Evolutionary conservation across 2,888 invertebrate genomes (phyloP), one percentile per base, ranked within the genome.

Genomic region (Drosophila putrida): DNA sequence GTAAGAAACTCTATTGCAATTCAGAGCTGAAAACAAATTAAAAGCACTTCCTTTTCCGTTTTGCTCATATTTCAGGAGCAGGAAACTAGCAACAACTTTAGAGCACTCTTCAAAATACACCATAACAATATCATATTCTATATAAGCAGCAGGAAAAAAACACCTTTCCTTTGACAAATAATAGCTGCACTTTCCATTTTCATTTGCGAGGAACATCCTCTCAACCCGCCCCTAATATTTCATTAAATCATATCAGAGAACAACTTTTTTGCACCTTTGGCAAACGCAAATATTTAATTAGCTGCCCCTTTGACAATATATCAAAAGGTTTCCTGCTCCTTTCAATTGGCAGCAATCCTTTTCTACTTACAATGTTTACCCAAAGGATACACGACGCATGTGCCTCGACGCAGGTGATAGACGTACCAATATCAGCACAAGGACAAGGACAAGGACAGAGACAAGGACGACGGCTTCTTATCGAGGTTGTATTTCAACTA

Each of bases 271-370:
- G 83, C 85, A 85, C 85, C 88, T 85, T 85, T 85, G 36, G 31
- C 49, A 59, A 74, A 67, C n/a, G 80, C 74, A 85, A 85, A 85
- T 88, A 83, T 85, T 85, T 83, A 75, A 85, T 88, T 83, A 85
- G 85, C 88, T 88, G 88, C 69, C 61, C 39, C 36, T 25, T 54
- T 47, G 60, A 74, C 75, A 72, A 61, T 60, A 65, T 64, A 5
- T 20, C 60, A 54, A 66, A 69, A 71, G 61, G 73, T 81, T 75
- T 83, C 65, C 77, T 72, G 72, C 64, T 61, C 54, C 47, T 53
- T 33, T 47, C 27, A 49, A 31, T 41, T 20, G 62, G n/a, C 49
- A 58, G 55, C 85, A 87, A 88, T 84, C 82, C 89, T 87, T 82
- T 79, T 20, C n/a, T 20, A 15, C 27, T 33, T 9, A 38, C 58